Evolutionary conservation across 2,888 invertebrate genomes (phyloP), one percentile per base, ranked within the genome.

Genomic region (Melipona beecheii): DNA sequence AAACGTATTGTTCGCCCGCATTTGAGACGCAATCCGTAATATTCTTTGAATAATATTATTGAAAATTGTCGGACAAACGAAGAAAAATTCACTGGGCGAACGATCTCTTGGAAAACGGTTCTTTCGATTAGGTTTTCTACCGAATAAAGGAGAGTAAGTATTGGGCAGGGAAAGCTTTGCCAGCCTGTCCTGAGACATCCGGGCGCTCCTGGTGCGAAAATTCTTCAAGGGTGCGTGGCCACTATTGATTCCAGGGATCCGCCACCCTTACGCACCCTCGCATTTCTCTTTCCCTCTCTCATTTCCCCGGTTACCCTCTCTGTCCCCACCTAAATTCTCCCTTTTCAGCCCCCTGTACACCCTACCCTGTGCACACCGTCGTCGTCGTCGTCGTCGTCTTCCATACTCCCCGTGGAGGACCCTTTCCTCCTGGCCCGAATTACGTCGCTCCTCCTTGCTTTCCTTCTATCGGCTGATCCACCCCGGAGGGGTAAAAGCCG

Each of bases 231-330:
- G 91, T 91, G 89, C 90, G 91, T 90, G 85, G 91, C 89, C 85
- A 90, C 91, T 93, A 93, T 93, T 92, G 93, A 93, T 93, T 93
- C 91, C 89, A 88, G 88, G 90, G 83, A 90, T 89, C 87, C 86
- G 88, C 89, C 86, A 81, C 90, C 88, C 89, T 89, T 88, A 90
- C 91, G 91, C 91, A 89, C 88, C 89, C 89, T 87, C 91, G 88
- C 89, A 86, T 87, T 87, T 84, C 88, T 89, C 87, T 86, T 71
- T 85, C 70, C 83, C 75, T 83, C 81, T 90, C 78, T 79, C 85
- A 81, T 74, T 80, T 70, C 83, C 77, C 84, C 78, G 81, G 66
- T 81, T 81, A 80, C 89, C 84, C 83, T 89, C 89, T 80, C 85
- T 83, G 86, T 83, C 82, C 78, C 80, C 85, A 70, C 66, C 80